Conservation (phyloP, 2,113 vertebrate genomes). For the crab-eating macaque (Macaca fascicularis) region T2T-MFA8v1.1 NC_088389.1:119712501-119713000, state of each 20-base stretch:
- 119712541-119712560: constrained; percentile 73
- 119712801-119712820: background rate
- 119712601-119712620: background rate
- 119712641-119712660: background rate
- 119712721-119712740: background rate
- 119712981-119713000: background rate
- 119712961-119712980: too few relatives aligned
- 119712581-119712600: constrained; percentile 68
- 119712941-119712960: background rate
- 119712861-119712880: too few relatives aligned
- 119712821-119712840: background rate
- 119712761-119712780: background rate
- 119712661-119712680: accelerated
- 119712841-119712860: background rate
- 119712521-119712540: background rate
- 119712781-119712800: background rate
- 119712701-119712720: background rate
- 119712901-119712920: too few relatives aligned
- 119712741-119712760: background rate
- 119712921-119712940: background rate
- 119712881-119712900: too few relatives aligned
- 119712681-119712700: background rate
- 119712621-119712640: background rate
- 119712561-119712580: constrained; percentile 93
- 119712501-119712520: background rate